These are phyloP conservation scores for Drosophila lacicola DNA, from an alignment of 2,888 invertebrate species.

Conservation along the genomic window DNA sequence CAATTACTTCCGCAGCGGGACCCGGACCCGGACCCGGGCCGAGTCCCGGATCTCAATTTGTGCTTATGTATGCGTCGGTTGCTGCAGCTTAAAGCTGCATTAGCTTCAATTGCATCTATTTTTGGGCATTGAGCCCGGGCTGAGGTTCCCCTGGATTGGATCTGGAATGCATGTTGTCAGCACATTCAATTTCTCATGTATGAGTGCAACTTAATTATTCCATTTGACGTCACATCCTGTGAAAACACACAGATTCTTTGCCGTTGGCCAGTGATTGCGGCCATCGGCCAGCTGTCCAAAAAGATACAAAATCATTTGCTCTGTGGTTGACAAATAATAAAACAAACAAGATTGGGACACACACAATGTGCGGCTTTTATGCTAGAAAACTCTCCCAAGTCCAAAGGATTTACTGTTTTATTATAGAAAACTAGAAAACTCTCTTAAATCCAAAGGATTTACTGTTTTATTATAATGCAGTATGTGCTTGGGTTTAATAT, in stretches of 20 bases:
- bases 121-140: conserved; percentile 38
- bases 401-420: conserved; percentile 4
- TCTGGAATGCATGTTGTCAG: conserved; percentile 17
- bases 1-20: conserved; percentile 40
- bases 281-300: conserved; percentile 8
- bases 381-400: neutral
- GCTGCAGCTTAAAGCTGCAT: conserved; percentile 36
- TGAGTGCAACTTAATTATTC: conserved; percentile 32
- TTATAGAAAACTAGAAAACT: neutral
- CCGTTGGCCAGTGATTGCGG: neutral
- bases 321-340: conserved; percentile 20
- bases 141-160: neutral
- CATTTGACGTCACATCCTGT: conserved; percentile 48
- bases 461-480: neutral
- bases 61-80: neutral
- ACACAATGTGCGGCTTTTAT: conserved; percentile 5
- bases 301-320: conserved; percentile 1
- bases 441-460: conserved; percentile 1
- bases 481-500: conserved; percentile 1
- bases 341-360: neutral
- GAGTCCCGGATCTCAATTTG: conserved; percentile 4
- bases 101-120: conserved; percentile 45
- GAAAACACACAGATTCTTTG: neutral
- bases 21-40: too few species aligned
- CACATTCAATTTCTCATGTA: neutral